Evolutionary conservation across 2,113 vertebrate genomes (phyloP).

Genomic region (Onychostruthus taczanowskii): DNA sequence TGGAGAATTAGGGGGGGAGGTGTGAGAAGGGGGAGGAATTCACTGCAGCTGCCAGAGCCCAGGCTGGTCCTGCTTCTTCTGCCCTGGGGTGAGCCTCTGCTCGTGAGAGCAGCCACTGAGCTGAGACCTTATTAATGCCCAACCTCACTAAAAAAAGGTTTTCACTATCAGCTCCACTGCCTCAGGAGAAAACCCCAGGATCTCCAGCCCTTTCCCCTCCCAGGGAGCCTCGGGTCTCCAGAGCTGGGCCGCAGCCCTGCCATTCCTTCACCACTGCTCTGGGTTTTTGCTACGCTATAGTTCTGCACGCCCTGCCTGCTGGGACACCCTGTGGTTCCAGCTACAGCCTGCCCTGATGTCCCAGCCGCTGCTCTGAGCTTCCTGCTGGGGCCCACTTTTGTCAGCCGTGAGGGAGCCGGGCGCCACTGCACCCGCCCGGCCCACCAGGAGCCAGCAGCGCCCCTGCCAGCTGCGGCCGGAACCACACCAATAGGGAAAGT

Average conservation of each 20-base stretch:
- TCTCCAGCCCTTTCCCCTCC: too few species aligned
- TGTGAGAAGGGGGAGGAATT: not conserved
- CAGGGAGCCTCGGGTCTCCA: not conserved
- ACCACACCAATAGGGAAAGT: accelerated
- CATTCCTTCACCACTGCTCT: not conserved
- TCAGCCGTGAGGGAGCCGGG: not conserved
- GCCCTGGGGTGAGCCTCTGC: too few species aligned
- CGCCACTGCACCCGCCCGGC: not conserved
- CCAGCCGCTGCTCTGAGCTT: not conserved
- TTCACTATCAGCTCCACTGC: too few species aligned
- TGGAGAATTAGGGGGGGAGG: accelerated
- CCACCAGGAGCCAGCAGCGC: not conserved
- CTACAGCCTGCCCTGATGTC: not conserved
- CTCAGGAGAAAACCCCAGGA: not conserved
- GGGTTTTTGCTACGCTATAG: too few species aligned
- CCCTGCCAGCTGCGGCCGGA: not conserved
- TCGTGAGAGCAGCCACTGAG: not conserved
- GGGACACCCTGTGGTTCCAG: not conserved
- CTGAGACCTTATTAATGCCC: too few species aligned
- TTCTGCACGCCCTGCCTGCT: accelerated
- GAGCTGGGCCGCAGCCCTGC: too few species aligned
- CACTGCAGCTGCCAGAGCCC: accelerated
- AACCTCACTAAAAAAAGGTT: not conserved
- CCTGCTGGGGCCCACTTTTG: not conserved
- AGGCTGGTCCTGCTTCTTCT: not conserved